A percentile compares a stretch with the other conserved stretches of the same genome.
These are phyloP conservation scores for Lepilemur ruficaudatus DNA, from an alignment of 2,797 vertebrate genomes.

Conservation along the genomic window DNA sequence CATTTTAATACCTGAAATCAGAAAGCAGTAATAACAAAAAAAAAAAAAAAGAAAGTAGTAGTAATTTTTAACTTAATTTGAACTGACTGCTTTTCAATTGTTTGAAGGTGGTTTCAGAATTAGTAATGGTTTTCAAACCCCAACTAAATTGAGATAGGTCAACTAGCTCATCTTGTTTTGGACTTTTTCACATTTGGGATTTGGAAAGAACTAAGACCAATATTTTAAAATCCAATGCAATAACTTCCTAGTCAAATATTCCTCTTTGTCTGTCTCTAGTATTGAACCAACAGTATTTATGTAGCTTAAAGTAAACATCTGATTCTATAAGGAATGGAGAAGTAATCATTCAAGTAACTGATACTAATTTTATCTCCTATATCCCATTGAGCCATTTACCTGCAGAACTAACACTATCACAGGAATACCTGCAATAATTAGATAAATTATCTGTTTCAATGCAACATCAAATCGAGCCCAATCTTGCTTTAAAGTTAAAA, in stretches of 20 bases:
- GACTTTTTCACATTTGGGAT: neutral
- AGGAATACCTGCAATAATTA: neutral
- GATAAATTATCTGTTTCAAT: neutral
- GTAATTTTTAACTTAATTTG: neutral
- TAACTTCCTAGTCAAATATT: neutral
- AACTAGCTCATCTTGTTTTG: neutral
- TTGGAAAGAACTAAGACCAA: neutral
- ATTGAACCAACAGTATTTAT: neutral
- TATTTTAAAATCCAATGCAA: neutral
- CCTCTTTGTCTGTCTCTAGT: neutral
- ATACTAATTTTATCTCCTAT: neutral
- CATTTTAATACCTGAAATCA: neutral
- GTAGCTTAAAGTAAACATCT: neutral
- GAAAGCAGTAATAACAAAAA: neutral
- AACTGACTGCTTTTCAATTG: neutral
- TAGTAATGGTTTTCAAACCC: neutral
- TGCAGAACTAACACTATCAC: neutral
- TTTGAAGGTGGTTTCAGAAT: neutral
- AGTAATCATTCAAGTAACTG: neutral
- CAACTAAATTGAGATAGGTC: neutral
- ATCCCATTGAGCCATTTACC: neutral
- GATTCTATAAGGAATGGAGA: slow-evolving; percentile 19
- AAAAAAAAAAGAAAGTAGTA: neutral
- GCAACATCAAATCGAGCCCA: neutral
- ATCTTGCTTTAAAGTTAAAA: neutral